Conservation (phyloP, 2,113 vertebrate species). For the Spermophilus dauricus region DNA sequence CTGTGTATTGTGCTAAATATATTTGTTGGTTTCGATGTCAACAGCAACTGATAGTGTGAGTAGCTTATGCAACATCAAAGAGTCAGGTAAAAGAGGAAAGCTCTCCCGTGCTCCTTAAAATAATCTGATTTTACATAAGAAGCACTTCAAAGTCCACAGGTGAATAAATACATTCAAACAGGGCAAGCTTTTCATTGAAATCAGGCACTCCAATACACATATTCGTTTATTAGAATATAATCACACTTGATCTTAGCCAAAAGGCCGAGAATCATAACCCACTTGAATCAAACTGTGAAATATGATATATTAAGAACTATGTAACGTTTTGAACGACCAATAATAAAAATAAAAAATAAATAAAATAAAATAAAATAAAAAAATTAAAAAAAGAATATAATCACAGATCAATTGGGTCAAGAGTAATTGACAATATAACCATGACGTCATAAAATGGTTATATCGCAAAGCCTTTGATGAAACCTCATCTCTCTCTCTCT, state of each 20-base stretch:
- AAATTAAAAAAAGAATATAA: no score
- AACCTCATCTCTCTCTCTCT: background rate
- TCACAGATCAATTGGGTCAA: background rate
- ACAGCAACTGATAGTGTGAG: conserved; percentile 80
- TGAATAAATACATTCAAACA: conserved; percentile 25
- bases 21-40: conserved; percentile 85
- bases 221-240: conserved; percentile 13
- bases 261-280: no score
- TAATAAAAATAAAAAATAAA: no score
- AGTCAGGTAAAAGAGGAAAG: background rate
- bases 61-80: conserved; percentile 84
- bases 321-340: no score
- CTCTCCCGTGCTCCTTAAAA: background rate
- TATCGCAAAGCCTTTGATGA: conserved; percentile 33
- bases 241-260: no score
- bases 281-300: no score
- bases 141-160: background rate
- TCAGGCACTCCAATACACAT: background rate
- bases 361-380: no score
- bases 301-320: no score
- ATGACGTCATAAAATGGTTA: conserved; percentile 10
- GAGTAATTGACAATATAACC: background rate
- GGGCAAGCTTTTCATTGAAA: background rate
- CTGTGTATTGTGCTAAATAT: conserved; percentile 86
- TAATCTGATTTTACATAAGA: background rate